phyloP scores from a whole-genome alignment of 2,797 vertebrate species.

The Chelon labrosus region DNA sequence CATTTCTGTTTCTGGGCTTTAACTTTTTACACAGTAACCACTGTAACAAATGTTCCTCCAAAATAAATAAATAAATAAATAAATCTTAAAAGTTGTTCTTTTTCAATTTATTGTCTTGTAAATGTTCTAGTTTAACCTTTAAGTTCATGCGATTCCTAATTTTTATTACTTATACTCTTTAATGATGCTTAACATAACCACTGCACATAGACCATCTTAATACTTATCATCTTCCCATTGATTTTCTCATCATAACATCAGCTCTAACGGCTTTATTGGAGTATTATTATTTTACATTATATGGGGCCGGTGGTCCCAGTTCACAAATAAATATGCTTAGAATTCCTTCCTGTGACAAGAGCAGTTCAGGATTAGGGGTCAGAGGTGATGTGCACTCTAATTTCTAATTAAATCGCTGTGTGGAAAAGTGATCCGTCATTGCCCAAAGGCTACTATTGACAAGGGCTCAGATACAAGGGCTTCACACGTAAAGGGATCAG shows the following conservation, averaged over 20 bases:
- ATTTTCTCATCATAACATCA: slow-evolving; percentile 40
- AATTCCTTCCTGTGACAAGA: slow-evolving; percentile 53
- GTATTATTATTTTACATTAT: slow-evolving; percentile 52
- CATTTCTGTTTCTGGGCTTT: no score
- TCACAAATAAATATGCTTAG: slow-evolving; percentile 58
- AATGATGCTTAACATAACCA: slow-evolving; percentile 31
- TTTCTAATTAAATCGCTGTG: slow-evolving; percentile 80
- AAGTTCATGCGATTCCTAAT: neutral
- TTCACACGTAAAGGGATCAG: slow-evolving; percentile 58
- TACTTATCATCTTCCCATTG: slow-evolving; percentile 23
- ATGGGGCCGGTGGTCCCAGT: slow-evolving; percentile 24
- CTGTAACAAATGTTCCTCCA: no score
- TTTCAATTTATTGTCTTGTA: no score
- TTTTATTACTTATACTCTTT: slow-evolving; percentile 28
- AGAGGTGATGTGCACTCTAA: slow-evolving; percentile 70
- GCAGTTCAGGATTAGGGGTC: slow-evolving; percentile 62
- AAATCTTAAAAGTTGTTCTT: no score
- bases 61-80: no score
- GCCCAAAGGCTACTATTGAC: slow-evolving; percentile 65
- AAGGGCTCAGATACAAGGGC: slow-evolving; percentile 45
- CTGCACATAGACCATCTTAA: slow-evolving; percentile 7
- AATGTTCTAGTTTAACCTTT: no score
- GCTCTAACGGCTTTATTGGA: slow-evolving; percentile 25
- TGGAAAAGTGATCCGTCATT: slow-evolving; percentile 80
- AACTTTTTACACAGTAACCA: no score